Conservation (phyloP, 2,888 invertebrate species). For the Sisyra nigra region DNA sequence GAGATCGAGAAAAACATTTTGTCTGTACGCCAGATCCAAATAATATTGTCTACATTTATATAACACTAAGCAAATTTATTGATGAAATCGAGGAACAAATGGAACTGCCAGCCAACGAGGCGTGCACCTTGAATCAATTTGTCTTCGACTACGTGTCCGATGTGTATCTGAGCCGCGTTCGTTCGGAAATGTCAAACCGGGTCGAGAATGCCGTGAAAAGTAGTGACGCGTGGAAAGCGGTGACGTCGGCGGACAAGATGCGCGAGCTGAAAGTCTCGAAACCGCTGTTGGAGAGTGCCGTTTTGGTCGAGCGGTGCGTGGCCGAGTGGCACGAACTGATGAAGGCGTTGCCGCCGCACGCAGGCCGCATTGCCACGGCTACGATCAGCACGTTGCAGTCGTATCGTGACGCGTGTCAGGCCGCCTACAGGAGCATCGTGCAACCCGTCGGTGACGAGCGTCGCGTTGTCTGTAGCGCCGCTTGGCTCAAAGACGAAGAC, state of each 20-base stretch:
- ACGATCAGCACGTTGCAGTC: conserved; percentile 52
- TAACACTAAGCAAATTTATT: conserved; percentile 67
- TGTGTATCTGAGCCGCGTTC: conserved; percentile 67
- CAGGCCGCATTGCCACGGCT: conserved; percentile 56
- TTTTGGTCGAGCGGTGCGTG: conserved; percentile 50
- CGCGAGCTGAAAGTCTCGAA: conserved; percentile 41
- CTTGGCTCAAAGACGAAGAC: conserved; percentile 89
- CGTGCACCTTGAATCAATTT: conserved; percentile 69
- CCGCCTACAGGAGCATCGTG: conserved; percentile 58
- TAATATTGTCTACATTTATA: conserved; percentile 62
- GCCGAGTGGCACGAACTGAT: conserved; percentile 50
- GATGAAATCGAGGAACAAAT: conserved; percentile 64
- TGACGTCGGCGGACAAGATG: conserved; percentile 51
- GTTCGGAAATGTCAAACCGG: conserved; percentile 41
- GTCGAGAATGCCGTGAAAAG: conserved; percentile 58
- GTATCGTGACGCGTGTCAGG: conserved; percentile 58
- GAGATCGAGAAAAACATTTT: conserved; percentile 36
- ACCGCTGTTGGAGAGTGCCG: conserved; percentile 54
- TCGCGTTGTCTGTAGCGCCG: conserved; percentile 65
- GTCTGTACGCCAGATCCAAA: conserved; percentile 63
- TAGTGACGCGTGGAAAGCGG: conserved; percentile 64
- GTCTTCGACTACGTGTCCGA: conserved; percentile 75
- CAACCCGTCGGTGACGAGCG: conserved; percentile 64
- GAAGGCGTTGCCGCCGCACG: conserved; percentile 54
- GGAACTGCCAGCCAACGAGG: conserved; percentile 38